Percentiles rank a stretch among this genome's conserved stretches.
These are phyloP conservation scores for Xerus rutilus DNA, from an alignment of 2,797 vertebrate genomes.

Conservation along the genomic window DNA sequence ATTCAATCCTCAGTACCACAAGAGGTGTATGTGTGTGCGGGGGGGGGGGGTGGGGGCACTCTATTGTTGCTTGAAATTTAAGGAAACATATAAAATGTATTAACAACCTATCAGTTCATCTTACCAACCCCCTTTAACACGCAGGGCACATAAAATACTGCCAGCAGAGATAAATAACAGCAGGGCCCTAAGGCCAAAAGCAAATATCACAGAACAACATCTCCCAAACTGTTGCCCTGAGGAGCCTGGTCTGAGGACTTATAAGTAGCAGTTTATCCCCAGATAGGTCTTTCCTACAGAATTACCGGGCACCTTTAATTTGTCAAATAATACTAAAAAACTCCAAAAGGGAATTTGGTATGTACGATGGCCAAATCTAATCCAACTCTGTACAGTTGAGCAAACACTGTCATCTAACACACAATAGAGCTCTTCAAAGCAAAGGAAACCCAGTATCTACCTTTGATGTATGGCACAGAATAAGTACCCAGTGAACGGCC, in stretches of 20 bases:
- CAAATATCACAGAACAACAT: background rate
- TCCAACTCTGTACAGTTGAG: background rate
- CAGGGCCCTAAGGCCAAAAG: background rate
- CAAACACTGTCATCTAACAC: background rate
- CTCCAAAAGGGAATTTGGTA: background rate
- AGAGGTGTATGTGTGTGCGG: no score
- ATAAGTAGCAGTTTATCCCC: background rate
- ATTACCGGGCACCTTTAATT: constrained; percentile 11
- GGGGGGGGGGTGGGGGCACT: no score
- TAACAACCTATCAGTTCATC: background rate
- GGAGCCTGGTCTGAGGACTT: background rate
- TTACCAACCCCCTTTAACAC: background rate
- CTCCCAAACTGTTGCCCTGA: constrained; percentile 21
- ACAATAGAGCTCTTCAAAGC: background rate
- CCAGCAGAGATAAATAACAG: background rate
- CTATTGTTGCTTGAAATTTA: background rate
- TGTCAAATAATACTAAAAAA: constrained; percentile 33
- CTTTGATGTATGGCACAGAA: background rate
- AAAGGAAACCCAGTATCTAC: background rate
- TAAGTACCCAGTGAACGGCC: fast-evolving
- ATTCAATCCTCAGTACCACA: background rate
- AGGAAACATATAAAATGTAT: background rate
- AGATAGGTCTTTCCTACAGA: background rate
- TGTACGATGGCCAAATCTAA: background rate
- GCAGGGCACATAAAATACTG: background rate